Base-by-base conservation (phyloP, 2,113 vertebrate genomes). In the Lagenorhynchus albirostris region DNA sequence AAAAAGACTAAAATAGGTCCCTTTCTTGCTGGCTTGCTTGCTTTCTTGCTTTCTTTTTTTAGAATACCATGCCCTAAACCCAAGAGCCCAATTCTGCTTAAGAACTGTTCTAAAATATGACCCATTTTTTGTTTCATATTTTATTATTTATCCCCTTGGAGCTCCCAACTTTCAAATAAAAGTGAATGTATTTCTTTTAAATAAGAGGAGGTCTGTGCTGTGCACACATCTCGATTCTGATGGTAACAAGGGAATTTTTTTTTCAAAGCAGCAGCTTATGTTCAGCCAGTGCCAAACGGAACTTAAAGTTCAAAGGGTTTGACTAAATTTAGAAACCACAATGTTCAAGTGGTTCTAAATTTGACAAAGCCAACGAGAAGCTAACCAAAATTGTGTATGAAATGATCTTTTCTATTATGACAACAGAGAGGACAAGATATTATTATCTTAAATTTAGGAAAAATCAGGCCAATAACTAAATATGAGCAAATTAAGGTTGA, bases 311-410 rank as follows among this genome's bases (percentile, higher is more conserved):
- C 96, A 95, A 86, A 98, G 91, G 71, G 84, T 97, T 97, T 97
- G 71, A 82, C 97, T 97, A 97, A 94, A 98, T 95, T 97, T 97
- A 97, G 98, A 98, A 98, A 97, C 97, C 97, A 76, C 97, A 95
- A 31, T 94, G 94, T 79, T 97, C 77, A 82, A 97, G 97, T 79
- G 94, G 55, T 95, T 97, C 97, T 98, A 97, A 98, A 97, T 97
- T 89, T 89, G 96, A 96, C 97, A 79, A 53, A 95, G 93, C 81
- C 67, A 63, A 89, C 89, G 29, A 89, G 89, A 91, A 89, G 85
- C 88, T 67, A 89, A 93, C 95, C 89, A 95, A 85, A 94, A 83
- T 36, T 79, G 41, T 82, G 53, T 62, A 81, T 84, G 58, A 87
- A 95, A 74, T 23, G 91, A 83, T 86, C 73, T 65, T 91, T 87